phyloP scores from a whole-genome alignment of 2,113 vertebrate species.

The Coptodon rendalli region DNA sequence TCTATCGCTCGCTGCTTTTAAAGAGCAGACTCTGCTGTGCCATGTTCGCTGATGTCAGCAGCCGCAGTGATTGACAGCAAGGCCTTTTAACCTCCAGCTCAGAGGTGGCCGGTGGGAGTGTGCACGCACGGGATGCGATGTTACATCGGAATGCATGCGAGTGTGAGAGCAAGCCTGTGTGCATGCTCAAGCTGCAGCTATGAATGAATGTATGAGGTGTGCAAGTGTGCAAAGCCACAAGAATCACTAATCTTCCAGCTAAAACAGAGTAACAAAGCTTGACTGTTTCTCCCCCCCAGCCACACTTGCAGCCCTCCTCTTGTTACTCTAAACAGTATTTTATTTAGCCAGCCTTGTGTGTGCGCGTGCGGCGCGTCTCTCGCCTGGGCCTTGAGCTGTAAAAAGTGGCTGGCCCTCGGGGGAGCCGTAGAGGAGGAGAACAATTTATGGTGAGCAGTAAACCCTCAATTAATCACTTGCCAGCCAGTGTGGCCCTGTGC shows the following conservation, averaged over 20 bases:
- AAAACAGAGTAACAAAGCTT: conserved; percentile 21
- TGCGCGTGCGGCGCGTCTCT: conserved; percentile 27
- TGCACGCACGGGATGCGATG: conserved; percentile 25
- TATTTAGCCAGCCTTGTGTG: conserved; percentile 29
- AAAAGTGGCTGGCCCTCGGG: conserved; percentile 61
- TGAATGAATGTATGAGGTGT: background rate
- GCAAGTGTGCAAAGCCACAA: background rate
- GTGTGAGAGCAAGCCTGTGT: background rate
- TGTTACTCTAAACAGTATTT: conserved; percentile 55
- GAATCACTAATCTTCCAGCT: background rate
- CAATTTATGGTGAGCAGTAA: conserved; percentile 87
- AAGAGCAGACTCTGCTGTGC: conserved; percentile 36
- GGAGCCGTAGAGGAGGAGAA: conserved; percentile 72
- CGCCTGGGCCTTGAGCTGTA: conserved; percentile 64
- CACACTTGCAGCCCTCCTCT: conserved; percentile 13
- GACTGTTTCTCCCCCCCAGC: background rate
- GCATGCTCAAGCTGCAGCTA: background rate
- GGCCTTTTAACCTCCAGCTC: conserved; percentile 64
- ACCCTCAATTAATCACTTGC: conserved; percentile 91
- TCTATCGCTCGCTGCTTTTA: conserved; percentile 60
- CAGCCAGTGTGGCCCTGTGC: conserved; percentile 77
- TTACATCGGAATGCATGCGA: conserved; percentile 25
- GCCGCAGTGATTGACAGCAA: conserved; percentile 63
- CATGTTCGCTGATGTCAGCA: conserved; percentile 72
- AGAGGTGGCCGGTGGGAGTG: conserved; percentile 19